phyloP scores from a whole-genome alignment of 2,797 vertebrate genomes.

The Momotus momota region DNA sequence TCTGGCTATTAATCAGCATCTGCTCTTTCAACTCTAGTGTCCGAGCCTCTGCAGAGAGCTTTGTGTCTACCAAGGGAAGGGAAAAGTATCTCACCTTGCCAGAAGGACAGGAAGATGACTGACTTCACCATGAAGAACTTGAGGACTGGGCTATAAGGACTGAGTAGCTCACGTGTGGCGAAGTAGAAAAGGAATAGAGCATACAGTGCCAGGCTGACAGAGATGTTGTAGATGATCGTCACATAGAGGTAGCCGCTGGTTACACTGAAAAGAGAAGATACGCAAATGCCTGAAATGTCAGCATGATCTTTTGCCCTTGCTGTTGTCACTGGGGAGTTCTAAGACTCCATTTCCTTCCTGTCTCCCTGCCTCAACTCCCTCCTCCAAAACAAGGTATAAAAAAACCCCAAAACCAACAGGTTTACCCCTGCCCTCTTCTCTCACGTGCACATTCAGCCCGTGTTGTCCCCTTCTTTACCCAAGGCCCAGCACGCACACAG shows the following conservation, averaged over 20 bases:
- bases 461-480: not conserved
- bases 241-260: constrained; percentile 94
- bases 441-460: not conserved
- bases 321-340: not conserved
- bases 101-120: constrained; percentile 98
- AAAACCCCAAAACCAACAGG: not conserved
- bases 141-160: constrained; percentile 93
- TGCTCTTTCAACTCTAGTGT: not conserved
- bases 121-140: constrained; percentile 99
- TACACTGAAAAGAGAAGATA: constrained; percentile 80
- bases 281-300: not conserved
- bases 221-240: constrained; percentile 96
- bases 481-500: rapidly evolving
- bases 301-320: not conserved
- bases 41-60: not conserved
- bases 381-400: not conserved
- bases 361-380: not conserved
- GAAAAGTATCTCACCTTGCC: constrained; percentile 88
- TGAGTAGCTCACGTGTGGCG: constrained; percentile 90
- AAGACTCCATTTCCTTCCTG: not conserved
- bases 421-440: not conserved
- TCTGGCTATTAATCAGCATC: not conserved
- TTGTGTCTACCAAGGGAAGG: not conserved
- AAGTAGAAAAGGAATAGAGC: constrained; percentile 98
- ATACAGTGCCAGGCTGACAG: constrained; percentile 94